phyloP scores from a whole-genome alignment of 2,888 invertebrate species.

The Trachelus tabidus region DNA sequence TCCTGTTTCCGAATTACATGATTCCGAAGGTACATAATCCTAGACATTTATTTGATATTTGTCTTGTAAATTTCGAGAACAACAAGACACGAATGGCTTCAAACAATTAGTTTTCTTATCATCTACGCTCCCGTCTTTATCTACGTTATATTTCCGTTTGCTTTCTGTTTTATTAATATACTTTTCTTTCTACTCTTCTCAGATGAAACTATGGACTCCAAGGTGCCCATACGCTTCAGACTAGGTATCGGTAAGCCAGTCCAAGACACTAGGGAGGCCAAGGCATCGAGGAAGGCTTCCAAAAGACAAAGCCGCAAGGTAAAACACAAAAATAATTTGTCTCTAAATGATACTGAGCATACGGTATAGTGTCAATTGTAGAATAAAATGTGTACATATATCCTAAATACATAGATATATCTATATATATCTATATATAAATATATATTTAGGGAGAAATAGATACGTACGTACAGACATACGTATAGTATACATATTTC shows the following conservation, averaged over 20 bases:
- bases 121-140: not conserved
- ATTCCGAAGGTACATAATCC: conserved; percentile 49
- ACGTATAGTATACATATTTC: not conserved
- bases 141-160: not conserved
- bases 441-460: not conserved
- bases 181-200: not conserved
- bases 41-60: not conserved
- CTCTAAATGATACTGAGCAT: conserved; percentile 47
- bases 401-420: conserved; percentile 11
- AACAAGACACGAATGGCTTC: not conserved
- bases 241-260: conserved; percentile 52
- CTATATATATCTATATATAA: not conserved
- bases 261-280: conserved; percentile 52
- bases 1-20: conserved; percentile 49
- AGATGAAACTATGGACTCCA: conserved; percentile 52
- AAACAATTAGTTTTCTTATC: not conserved
- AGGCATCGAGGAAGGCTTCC: conserved; percentile 50
- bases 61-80: not conserved
- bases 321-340: conserved; percentile 57
- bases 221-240: conserved; percentile 49
- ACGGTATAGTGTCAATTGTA: conserved; percentile 35
- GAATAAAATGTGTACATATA: conserved; percentile 28
- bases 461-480: not conserved
- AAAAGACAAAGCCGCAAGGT: conserved; percentile 60
- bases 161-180: conserved; percentile 11